Base-by-base conservation (phyloP, 2,888 invertebrate species). In the Melipona beecheii region DNA sequence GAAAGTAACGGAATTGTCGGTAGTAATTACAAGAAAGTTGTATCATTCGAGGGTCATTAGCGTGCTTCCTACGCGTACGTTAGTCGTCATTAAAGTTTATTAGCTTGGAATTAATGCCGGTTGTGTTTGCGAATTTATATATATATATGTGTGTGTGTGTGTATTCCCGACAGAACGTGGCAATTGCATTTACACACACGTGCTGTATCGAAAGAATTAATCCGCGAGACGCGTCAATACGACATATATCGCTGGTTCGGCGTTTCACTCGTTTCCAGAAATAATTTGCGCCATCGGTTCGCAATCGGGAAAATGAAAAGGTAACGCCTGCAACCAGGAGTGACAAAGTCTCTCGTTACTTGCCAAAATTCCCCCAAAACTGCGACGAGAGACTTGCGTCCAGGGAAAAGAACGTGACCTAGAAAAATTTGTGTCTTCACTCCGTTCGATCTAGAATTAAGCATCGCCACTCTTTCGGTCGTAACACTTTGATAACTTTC, bases 21-120 rank as follows among this genome's bases (percentile, higher is more conserved):
- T 72, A 54, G 69, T 82, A 76, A 81, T 81, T 86, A 68, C 62
- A 77, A 78, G 78, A 81, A 79, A 86, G 72, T 52, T 78, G 77
- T 82, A 82, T 82, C 77, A 73, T 31, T 64, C 31, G 54, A 36
- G 62, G 21, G 60, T 78, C 75, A 86, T 86, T 86, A 86, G 82
- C 73, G 31, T 11, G 43, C 60, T 75, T 79, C 73, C 79, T 86
- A 84, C 76, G 78, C 75, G 68, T 64, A 27, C 75, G 73, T 86
- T 86, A 68, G 73, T 43, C 77, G 77, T 86, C 81, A 74, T 86
- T 85, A 82, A 80, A 78, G 84, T 86, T 84, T 79, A 78, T 84
- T 79, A 79, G 81, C 75, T 81, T 62, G 79, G 71, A 84, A 84
- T 81, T 87, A 86, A 86, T 82, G 77, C 68, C 50, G 69, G 70